These are phyloP conservation scores for Protobothrops mucrosquamatus DNA, from an alignment of 2,113 vertebrate genomes.

Conservation along the genomic window DNA sequence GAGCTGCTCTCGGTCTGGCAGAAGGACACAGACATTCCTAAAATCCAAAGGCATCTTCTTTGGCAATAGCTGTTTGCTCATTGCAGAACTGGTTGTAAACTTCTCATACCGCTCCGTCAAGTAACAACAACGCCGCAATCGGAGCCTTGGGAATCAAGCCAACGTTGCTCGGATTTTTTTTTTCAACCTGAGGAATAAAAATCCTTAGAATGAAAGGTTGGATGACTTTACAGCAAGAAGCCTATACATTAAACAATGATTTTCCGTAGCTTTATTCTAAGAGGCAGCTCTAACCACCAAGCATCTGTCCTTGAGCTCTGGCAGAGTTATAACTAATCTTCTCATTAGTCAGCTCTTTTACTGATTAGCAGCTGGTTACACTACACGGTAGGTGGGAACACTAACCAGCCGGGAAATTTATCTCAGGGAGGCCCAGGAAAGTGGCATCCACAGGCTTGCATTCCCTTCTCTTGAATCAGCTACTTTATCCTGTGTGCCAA, in stretches of 20 bases:
- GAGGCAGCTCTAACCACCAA: not conserved
- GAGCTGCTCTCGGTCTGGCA: slow-evolving; percentile 82
- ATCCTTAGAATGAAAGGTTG: slow-evolving; percentile 23
- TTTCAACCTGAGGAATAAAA: slow-evolving; percentile 28
- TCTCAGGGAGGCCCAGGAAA: not conserved
- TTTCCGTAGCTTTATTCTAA: not conserved
- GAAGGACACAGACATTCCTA: slow-evolving; percentile 79
- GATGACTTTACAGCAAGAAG: fast-evolving
- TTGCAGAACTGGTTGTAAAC: slow-evolving; percentile 52
- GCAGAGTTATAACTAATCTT: slow-evolving; percentile 14
- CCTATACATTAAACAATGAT: fast-evolving
- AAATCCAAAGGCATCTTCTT: slow-evolving; percentile 61
- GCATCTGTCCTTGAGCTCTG: not conserved
- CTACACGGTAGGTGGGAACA: not conserved
- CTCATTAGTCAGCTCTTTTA: slow-evolving; percentile 34
- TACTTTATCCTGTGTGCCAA: slow-evolving; percentile 17
- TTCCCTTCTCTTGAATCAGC: slow-evolving; percentile 5
- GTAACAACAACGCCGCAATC: not conserved
- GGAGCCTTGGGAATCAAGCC: not conserved
- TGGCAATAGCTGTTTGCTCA: slow-evolving; percentile 51
- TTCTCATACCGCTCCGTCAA: not conserved
- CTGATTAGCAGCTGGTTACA: slow-evolving; percentile 7
- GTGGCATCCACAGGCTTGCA: not conserved
- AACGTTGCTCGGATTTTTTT: slow-evolving; percentile 49
- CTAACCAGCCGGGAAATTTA: not conserved